Conservation (phyloP, 1,140 invertebrate genomes). For the Macrobrachium rosenbergii region DNA sequence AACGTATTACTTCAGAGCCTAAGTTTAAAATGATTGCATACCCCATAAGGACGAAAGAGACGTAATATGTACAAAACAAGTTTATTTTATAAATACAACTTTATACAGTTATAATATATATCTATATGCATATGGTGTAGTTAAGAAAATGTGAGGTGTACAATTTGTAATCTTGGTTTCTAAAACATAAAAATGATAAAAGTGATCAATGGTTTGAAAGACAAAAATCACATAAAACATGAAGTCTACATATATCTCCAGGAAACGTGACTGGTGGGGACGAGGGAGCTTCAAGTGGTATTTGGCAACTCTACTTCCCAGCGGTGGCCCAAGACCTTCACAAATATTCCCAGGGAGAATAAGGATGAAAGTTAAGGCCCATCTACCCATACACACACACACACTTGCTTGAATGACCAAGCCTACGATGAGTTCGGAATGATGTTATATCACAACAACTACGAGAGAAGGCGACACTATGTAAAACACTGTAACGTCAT, state of each 20-base stretch:
- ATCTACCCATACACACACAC: slow-evolving; percentile 23
- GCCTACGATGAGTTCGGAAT: slow-evolving; percentile 51
- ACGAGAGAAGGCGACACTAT: slow-evolving; percentile 25
- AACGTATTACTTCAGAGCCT: too few species aligned
- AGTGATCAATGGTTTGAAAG: slow-evolving; percentile 59
- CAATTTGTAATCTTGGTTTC: slow-evolving; percentile 49
- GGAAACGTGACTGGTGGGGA: slow-evolving; percentile 15
- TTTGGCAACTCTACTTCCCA: slow-evolving; percentile 38
- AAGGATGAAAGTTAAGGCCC: slow-evolving; percentile 25
- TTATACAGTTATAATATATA: slow-evolving; percentile 63
- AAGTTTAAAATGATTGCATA: background rate
- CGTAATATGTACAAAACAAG: slow-evolving; percentile 56
- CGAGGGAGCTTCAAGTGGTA: slow-evolving; percentile 25
- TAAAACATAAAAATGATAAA: slow-evolving; percentile 53
- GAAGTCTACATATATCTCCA: slow-evolving; percentile 48
- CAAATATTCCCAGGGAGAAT: slow-evolving; percentile 42
- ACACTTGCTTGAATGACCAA: slow-evolving; percentile 30
- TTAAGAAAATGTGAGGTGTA: slow-evolving; percentile 63
- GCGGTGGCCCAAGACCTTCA: slow-evolving; percentile 28
- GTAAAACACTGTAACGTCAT: slow-evolving; percentile 1
- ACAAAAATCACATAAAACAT: slow-evolving; percentile 53
- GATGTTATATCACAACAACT: slow-evolving; percentile 49
- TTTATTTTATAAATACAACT: slow-evolving; percentile 64
- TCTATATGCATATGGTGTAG: slow-evolving; percentile 61
- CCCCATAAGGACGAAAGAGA: background rate